phyloP scores from a whole-genome alignment of 2,113 vertebrate species.

The Thinocorus orbignyianus region DNA sequence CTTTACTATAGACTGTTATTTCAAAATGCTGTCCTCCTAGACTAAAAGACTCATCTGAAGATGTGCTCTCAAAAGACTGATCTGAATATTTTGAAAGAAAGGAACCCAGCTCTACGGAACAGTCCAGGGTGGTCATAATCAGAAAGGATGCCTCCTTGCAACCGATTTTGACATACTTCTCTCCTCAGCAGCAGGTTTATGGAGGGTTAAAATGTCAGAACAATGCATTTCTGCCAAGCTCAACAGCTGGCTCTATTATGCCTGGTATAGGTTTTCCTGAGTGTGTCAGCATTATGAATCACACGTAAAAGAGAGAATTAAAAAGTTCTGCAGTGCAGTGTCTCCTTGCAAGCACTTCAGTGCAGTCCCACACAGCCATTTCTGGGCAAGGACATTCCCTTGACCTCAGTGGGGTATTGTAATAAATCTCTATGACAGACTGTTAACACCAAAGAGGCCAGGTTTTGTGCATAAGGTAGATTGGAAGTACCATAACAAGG shows the following conservation, averaged over 20 bases:
- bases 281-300: conserved; percentile 1
- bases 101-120: not conserved
- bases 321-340: not conserved
- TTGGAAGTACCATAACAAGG: not conserved
- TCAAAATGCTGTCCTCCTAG: not conserved
- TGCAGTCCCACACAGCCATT: not conserved
- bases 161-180: not conserved
- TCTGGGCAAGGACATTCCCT: not conserved
- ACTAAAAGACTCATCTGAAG: not conserved
- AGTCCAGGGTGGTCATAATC: not conserved
- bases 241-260: not conserved
- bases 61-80: not conserved
- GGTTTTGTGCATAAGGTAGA: not conserved
- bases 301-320: not conserved
- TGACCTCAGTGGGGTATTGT: not conserved
- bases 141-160: not conserved
- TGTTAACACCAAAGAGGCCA: not conserved
- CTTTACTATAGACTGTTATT: not conserved
- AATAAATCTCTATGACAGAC: not conserved
- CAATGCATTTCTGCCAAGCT: not conserved
- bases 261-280: not conserved
- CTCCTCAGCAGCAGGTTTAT: not conserved
- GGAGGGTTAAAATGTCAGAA: not conserved
- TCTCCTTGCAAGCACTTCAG: not conserved
- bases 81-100: not conserved